These are phyloP conservation scores for Mamestra configurata DNA, from an alignment of 1,140 invertebrate species.

Conservation along the genomic window DNA sequence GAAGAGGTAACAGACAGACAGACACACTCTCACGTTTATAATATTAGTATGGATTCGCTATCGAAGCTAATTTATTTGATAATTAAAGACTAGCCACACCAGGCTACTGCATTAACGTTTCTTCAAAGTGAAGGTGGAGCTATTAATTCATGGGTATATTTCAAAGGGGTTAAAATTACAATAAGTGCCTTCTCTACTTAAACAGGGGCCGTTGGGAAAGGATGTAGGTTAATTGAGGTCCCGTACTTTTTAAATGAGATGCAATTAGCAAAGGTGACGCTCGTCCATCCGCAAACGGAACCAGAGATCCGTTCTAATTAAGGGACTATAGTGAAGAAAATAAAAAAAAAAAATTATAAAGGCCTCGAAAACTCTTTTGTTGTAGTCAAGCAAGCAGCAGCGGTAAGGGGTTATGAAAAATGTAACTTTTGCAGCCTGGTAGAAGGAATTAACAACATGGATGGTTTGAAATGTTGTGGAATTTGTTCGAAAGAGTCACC, in stretches of 20 bases:
- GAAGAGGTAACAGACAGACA: no score
- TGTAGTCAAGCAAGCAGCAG: background rate
- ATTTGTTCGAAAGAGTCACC: no score
- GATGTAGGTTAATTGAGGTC: slow-evolving; percentile 80
- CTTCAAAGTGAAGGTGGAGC: slow-evolving; percentile 31
- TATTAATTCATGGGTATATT: slow-evolving; percentile 27
- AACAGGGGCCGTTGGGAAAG: slow-evolving; percentile 61
- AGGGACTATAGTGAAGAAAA: slow-evolving; percentile 52
- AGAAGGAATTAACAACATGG: no score
- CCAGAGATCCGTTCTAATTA: slow-evolving; percentile 74
- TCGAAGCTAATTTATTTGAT: background rate
- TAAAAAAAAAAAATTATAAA: slow-evolving; percentile 1
- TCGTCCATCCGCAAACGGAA: slow-evolving; percentile 65
- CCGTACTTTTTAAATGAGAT: slow-evolving; percentile 77
- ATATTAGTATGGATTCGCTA: no score
- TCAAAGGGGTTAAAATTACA: slow-evolving; percentile 61
- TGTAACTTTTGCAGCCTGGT: no score
- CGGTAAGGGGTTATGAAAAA: no score
- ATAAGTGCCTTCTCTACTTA: slow-evolving; percentile 58
- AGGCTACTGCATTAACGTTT: background rate
- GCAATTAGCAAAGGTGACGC: slow-evolving; percentile 78
- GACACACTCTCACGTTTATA: no score
- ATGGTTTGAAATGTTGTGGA: no score
- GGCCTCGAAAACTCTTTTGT: slow-evolving; percentile 5
- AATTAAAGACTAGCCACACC: slow-evolving; percentile 12